Conservation (phyloP, 1,140 invertebrate species). For the Diabrotica virgifera region DNA sequence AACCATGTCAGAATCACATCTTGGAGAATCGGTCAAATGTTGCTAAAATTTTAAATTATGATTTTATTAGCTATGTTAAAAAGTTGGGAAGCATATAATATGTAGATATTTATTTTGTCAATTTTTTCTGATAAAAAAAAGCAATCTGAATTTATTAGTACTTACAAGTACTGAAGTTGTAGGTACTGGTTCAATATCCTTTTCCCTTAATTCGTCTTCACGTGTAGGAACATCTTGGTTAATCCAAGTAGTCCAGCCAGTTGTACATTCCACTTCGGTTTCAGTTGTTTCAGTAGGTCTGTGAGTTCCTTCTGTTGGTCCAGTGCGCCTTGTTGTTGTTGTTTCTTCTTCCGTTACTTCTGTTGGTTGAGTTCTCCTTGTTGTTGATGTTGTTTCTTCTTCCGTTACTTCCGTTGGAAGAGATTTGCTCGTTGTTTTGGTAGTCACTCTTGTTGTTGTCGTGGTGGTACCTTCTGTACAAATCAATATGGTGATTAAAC, state of each 20-base stretch:
- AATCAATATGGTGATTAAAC: too few species aligned
- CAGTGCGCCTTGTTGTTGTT: slow-evolving; percentile 47
- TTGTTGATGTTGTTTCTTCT: slow-evolving; percentile 65
- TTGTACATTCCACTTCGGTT: slow-evolving; percentile 52
- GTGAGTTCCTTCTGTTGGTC: slow-evolving; percentile 24
- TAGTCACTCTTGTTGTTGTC: slow-evolving; percentile 61
- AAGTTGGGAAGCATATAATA: too few species aligned
- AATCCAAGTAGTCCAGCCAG: slow-evolving; percentile 75
- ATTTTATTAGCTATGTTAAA: too few species aligned
- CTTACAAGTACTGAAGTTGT: slow-evolving; percentile 52
- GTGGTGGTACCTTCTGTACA: too few species aligned
- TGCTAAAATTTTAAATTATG: too few species aligned
- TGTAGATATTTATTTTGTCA: too few species aligned
- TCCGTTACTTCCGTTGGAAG: slow-evolving; percentile 75
- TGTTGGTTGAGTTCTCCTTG: slow-evolving; percentile 60
- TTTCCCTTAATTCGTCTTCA: slow-evolving; percentile 39
- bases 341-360: slow-evolving; percentile 56
- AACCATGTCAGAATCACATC: slow-evolving; percentile 61
- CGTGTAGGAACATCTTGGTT: slow-evolving; percentile 53
- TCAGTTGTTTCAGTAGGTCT: slow-evolving; percentile 43
- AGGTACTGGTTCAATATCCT: slow-evolving; percentile 64
- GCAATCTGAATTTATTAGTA: too few species aligned
- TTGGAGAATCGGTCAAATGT: slow-evolving; percentile 46
- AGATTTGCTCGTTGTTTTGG: slow-evolving; percentile 75
- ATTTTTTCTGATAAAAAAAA: too few species aligned